Percentiles rank a stretch among this genome's conserved stretches.
Evolutionary conservation across 2,797 vertebrate genomes (phyloP).

Genomic region (Sylvilagus floridanus): DNA sequence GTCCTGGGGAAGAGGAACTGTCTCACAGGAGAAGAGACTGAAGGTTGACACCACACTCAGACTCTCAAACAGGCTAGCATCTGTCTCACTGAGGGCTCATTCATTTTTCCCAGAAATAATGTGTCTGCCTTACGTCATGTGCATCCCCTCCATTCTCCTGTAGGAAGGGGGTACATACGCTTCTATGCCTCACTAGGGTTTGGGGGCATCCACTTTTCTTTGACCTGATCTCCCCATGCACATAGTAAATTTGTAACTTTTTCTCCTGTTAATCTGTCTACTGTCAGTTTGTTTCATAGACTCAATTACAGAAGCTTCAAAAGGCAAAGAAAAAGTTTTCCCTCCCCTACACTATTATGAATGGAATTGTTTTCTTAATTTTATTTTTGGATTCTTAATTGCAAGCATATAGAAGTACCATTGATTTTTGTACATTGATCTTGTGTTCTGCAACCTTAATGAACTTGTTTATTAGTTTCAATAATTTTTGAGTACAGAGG

Average conservation of each 20-base stretch:
- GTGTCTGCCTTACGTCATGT: too few relatives aligned
- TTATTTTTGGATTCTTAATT: slow-evolving; percentile 30
- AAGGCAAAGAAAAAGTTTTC: neutral
- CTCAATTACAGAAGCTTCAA: neutral
- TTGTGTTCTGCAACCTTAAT: slow-evolving; percentile 16
- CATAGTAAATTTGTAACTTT: neutral
- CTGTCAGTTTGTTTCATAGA: neutral
- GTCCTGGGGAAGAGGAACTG: neutral
- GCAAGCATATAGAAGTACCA: neutral
- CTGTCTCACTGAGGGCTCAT: neutral
- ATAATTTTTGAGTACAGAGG: neutral
- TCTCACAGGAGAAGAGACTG: neutral
- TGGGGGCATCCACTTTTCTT: neutral
- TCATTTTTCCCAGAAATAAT: neutral
- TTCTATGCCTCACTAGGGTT: neutral
- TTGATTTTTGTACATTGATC: neutral
- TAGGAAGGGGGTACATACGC: neutral
- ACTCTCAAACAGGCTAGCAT: neutral
- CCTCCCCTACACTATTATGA: neutral
- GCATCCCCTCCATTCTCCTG: neutral
- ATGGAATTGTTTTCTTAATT: slow-evolving; percentile 28
- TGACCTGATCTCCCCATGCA: neutral
- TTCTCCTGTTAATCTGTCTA: neutral
- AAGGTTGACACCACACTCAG: neutral
- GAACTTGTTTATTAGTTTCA: neutral